Evolutionary conservation across 2,888 invertebrate species (phyloP), one percentile per base, ranked within the genome.

Genomic region (Clanis bilineata): DNA sequence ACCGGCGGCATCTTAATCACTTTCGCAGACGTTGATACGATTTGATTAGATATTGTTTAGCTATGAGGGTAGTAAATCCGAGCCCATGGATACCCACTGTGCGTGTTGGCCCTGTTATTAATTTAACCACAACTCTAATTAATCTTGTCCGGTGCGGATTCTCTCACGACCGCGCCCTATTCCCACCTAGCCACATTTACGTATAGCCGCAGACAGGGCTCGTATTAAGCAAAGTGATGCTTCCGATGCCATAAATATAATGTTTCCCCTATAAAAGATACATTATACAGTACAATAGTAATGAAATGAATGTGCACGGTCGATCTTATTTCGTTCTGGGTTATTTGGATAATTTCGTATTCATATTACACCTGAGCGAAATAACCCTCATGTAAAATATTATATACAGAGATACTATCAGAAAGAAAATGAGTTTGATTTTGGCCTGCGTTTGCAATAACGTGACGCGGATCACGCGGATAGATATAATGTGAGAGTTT

Each of bases 101-200:
- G 83, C 83, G 84, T 82, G 81, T 81, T 74, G 74, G 71, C 67
- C 76, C 77, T 76, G 86, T 85, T 91, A 90, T 90, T 90, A 90
- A 90, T 90, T 86, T 86, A 84, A 85, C 86, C 86, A 71, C 81
- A 77, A 79, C 78, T 86, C 85, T 90, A 90, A 91, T 91, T 90
- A 90, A 90, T 90, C 88, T 87, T 82, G 80, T 81, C 86, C 81
- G 84, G 72, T 85, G 86, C 68, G 85, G 78, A 80, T 73, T 85
- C 84, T 85, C 88, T 77, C 85, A 86, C 84, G 84, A 70, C 61
- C 47, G 57, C 47, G 25, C 54, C 54, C 57, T 44, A 44, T 36
- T 51, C 56, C 39, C 28, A 43, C 32, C 32, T 41, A 58, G 38
- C 45, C 23, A 32, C 32, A 32, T 58, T 58, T 58, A 25, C n/a